Conservation (phyloP, 2,888 invertebrate species). For the Polylopha cassiicola region DNA sequence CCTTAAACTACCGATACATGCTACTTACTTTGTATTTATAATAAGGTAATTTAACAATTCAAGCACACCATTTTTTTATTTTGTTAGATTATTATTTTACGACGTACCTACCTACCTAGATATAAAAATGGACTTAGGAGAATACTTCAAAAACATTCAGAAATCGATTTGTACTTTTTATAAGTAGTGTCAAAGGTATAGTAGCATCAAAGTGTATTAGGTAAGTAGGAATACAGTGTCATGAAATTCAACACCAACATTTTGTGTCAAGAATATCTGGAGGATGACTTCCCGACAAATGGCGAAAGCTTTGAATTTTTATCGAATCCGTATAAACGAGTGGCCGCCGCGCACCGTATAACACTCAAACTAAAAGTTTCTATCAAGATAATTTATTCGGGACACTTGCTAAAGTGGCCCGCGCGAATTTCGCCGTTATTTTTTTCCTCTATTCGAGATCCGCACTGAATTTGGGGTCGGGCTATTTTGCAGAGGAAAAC, state of each 20-base stretch:
- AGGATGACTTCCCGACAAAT: constrained; percentile 9
- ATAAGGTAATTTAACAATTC: no score
- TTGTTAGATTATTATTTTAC: no score
- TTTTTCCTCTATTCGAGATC: constrained; percentile 62
- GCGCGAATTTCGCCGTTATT: constrained; percentile 48
- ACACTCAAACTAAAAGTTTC: constrained; percentile 63
- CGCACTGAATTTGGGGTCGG: constrained; percentile 51
- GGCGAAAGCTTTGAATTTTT: constrained; percentile 40
- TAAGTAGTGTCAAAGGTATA: no score
- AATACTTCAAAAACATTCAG: no score
- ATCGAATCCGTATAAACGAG: constrained; percentile 45
- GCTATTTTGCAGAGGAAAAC: constrained; percentile 55
- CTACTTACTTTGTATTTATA: no score
- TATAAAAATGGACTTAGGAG: no score
- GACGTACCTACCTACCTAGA: no score
- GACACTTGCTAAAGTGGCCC: constrained; percentile 53
- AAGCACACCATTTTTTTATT: no score
- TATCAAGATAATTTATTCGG: constrained; percentile 71
- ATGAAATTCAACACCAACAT: not conserved
- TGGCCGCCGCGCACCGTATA: constrained; percentile 37
- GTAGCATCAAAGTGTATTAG: no score
- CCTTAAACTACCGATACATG: no score
- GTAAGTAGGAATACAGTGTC: no score
- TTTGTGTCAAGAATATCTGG: not conserved
- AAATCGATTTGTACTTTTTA: no score